These are phyloP conservation scores for Meda fulgida DNA, from an alignment of 2,797 vertebrate species.

Conservation along the genomic window DNA sequence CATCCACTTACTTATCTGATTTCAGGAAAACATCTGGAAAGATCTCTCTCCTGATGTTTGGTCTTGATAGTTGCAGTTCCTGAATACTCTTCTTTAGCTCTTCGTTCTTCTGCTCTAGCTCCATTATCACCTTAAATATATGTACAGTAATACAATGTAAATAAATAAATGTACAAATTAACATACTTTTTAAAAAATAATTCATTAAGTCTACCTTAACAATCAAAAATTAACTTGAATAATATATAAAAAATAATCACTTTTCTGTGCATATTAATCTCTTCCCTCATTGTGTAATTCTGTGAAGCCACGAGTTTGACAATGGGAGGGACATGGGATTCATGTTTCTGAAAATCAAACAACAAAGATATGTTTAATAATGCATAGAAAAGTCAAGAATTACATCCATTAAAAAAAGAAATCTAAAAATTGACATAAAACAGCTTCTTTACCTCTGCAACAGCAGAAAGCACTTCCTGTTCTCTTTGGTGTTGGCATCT, in stretches of 20 bases:
- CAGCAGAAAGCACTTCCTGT: constrained; percentile 44
- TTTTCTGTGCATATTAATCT: constrained; percentile 55
- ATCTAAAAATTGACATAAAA: not conserved
- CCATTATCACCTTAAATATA: constrained; percentile 61
- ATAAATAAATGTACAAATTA: not conserved
- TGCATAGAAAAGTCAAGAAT: not conserved
- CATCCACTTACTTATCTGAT: constrained; percentile 70
- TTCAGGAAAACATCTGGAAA: constrained; percentile 67
- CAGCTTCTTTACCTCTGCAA: constrained; percentile 41
- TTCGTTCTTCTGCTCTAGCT: constrained; percentile 58
- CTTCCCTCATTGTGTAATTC: constrained; percentile 55
- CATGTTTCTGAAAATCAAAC: constrained; percentile 51
- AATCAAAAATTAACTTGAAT: not conserved
- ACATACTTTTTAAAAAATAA: not conserved
- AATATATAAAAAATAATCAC: constrained; percentile 28
- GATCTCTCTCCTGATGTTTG: constrained; percentile 58
- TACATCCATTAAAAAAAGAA: not conserved
- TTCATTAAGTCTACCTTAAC: not conserved
- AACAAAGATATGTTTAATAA: not conserved
- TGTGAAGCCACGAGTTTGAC: constrained; percentile 46
- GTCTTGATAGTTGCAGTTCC: constrained; percentile 32
- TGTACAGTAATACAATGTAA: not conserved
- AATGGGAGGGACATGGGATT: constrained; percentile 42
- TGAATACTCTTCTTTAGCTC: constrained; percentile 60
- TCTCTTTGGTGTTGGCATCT: constrained; percentile 24